A percentile compares a stretch with the other conserved stretches of the same genome.
Conservation (phyloP, 2,113 vertebrate genomes). For the Rissa tridactyla region DNA sequence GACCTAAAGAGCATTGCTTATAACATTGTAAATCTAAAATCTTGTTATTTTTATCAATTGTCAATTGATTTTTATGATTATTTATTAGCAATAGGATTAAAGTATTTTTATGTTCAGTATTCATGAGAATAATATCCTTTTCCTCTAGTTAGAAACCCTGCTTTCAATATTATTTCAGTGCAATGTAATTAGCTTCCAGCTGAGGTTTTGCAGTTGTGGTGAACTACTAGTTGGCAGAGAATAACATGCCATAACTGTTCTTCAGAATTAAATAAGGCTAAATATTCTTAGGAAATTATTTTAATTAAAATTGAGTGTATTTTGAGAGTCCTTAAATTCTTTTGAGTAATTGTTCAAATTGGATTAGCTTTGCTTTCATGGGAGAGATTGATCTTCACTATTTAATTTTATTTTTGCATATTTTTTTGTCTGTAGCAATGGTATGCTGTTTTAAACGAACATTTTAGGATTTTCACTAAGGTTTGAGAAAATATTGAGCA, state of each 20-base stretch:
- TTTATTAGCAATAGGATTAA: not conserved
- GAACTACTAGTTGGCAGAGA: not conserved
- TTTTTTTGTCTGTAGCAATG: not conserved
- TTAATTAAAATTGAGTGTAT: not conserved
- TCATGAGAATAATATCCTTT: not conserved
- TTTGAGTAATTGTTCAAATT: not conserved
- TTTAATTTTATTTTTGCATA: not conserved
- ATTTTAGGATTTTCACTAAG: not conserved
- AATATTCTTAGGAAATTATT: not conserved
- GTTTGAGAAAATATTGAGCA: not conserved
- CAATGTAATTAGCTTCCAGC: not conserved
- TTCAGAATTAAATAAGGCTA: not conserved
- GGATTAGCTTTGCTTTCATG: not conserved
- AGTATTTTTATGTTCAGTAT: not conserved
- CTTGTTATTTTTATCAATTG: not conserved
- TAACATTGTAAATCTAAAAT: not conserved
- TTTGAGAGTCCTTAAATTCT: not conserved
- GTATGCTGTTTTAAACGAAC: not conserved
- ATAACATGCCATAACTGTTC: not conserved
- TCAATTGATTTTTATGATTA: not conserved
- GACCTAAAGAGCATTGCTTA: not conserved
- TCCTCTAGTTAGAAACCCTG: not conserved
- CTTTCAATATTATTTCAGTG: not conserved
- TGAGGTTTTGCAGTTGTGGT: not conserved
- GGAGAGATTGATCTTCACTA: not conserved